Evolutionary conservation across 2,888 invertebrate species (phyloP).

Genomic region (Resseliella maxima): DNA sequence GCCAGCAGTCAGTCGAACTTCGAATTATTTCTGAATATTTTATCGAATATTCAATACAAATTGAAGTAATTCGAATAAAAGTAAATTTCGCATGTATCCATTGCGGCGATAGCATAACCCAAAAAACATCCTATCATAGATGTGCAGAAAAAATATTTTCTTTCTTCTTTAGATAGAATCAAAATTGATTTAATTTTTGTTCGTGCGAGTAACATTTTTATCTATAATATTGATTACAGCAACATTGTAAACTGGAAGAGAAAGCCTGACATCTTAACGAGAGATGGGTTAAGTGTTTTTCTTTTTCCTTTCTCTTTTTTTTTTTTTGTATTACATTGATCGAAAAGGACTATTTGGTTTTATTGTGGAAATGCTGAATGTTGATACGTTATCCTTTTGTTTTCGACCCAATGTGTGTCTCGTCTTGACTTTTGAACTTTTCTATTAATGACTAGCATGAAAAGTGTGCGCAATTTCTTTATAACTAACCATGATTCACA

Average conservation of each 20-base stretch:
- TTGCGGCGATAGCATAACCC: too few relatives aligned
- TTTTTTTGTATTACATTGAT: constrained; percentile 5
- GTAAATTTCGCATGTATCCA: background rate
- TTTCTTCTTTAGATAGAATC: too few relatives aligned
- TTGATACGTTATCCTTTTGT: background rate
- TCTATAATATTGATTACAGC: too few relatives aligned
- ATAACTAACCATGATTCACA: background rate
- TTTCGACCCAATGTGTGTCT: background rate
- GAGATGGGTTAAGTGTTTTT: too few relatives aligned
- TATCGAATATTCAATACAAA: background rate
- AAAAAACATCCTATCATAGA: too few relatives aligned
- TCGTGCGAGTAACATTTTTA: too few relatives aligned
- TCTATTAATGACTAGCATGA: background rate
- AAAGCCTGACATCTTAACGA: too few relatives aligned
- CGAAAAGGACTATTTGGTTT: background rate
- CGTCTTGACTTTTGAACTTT: background rate
- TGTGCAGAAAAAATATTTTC: too few relatives aligned
- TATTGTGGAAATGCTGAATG: background rate
- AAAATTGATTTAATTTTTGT: too few relatives aligned
- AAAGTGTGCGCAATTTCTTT: background rate
- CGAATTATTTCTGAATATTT: constrained; percentile 21
- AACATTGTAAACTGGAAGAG: too few relatives aligned
- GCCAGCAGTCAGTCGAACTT: background rate
- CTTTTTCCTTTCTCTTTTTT: constrained; percentile 11
- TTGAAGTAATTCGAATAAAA: background rate